Base-by-base conservation (phyloP, 2,113 vertebrate species). In the Zeus faber region DNA sequence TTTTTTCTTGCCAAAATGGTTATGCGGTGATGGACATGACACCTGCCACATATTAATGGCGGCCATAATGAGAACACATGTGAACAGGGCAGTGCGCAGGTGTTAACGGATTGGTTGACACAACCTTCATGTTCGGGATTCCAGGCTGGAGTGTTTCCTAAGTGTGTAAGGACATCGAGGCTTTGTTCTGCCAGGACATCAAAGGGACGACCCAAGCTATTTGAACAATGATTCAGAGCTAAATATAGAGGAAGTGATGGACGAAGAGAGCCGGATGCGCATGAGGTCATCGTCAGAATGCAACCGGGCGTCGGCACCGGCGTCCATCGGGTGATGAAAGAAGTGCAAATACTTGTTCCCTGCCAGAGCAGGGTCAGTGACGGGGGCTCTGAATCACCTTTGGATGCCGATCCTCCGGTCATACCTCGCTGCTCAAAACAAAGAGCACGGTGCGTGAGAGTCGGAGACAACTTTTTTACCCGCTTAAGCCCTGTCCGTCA, bases 211-310 rank as follows among this genome's bases (percentile, higher is more conserved):
- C 65, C 78, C 45, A 1, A 83, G 67, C 65, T 77, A 89, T 89
- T 78, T 52, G 22, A 83, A 81, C 82, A 85, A 86, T 83, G 78
- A 83, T 73, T 84, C 76, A 25, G 24, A 21, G 66, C 87, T 91
- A 88, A 76, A 88, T 87, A 77, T 90, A 90, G 86, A 63, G 62
- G 75, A 79, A 86, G 86, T 87, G 87, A 86, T 61, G 79, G 83
- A 74, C 47, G 77, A 85, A 84, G 76, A 72, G 74, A 74, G 63
- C 41, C 25, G 53, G 80, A 81, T 77, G 71, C 57, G 71, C 73
- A 77, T 83, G 85, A 89, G 79, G 84, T 87, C 84, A 81, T 74
- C 17, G 72, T 72, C 71, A 65, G 65, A 86, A 88, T 80, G 69
- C 54, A 47, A 50, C 51, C 33, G 60, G 70, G 17, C 57, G 61